Evolutionary conservation across 2,797 vertebrate species (phyloP), one percentile per base, ranked within the genome.

Genomic region (Spinus pinus): DNA sequence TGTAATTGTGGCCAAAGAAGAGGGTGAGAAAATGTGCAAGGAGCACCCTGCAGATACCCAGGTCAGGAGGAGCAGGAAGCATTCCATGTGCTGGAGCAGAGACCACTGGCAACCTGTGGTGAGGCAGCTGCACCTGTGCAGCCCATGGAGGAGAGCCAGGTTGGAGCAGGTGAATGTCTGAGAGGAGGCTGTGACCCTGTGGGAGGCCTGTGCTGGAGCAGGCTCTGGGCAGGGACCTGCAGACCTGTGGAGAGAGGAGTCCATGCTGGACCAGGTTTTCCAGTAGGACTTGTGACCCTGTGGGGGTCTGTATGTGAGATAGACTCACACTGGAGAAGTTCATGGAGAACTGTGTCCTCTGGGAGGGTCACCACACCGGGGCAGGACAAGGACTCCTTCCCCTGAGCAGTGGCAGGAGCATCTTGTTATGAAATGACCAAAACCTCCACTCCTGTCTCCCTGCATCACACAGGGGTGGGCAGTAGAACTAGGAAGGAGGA

Each of bases 191-290:
- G 30, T 39, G 30, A 64, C 3, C 3, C 4, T 56, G 20, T 21
- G 30, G 28, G 50, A 64, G 7, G 4, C 16, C 30, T 24, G 8
- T 42, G n/a, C n/a, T 39, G 39, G 15, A 53, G 13, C 24, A 60
- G n/a, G 10, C 39, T 85, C n/a, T 37, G 12, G 14, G 14, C 14
- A 44, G 37, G 27, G 46, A 37, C 71, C 33, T 49, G 30, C 25
- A 64, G 25, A 56, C 25, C 31, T 0, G 0, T 33, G 20, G 24
- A 53, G 28, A 30, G n/a, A 53, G 20, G 6, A 46, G 33, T 5
- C 20, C 28, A 21, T 0, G 0, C 47, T 53, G 24, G 30, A 8
- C 2, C 24, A 46, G 16, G 28, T 61, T 61, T 69, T 69, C 30
- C 28, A 21, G n/a, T 12, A 14, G 28, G 39, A 18, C 30, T 33